These are phyloP conservation scores for Alethe castanea DNA, from an alignment of 2,113 vertebrate genomes.

Conservation along the genomic window DNA sequence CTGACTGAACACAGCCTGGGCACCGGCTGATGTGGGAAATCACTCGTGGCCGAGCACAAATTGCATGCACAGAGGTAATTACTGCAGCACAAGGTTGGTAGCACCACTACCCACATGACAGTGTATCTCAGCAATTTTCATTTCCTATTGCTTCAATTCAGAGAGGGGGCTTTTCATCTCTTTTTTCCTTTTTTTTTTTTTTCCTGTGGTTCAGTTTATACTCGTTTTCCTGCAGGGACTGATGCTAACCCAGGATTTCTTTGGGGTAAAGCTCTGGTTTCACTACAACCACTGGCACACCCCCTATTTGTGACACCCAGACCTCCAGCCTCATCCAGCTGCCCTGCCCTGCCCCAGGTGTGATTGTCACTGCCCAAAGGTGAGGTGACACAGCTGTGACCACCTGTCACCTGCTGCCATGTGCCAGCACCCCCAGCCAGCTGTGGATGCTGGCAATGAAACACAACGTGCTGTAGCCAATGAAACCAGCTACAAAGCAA, in stretches of 20 bases:
- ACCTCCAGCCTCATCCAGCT: not conserved
- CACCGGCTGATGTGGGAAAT: slow-evolving; percentile 59
- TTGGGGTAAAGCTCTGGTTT: not conserved
- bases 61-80: slow-evolving; percentile 65
- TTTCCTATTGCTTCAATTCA: slow-evolving; percentile 53
- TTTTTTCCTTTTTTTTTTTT: not conserved
- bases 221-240: not conserved
- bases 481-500: not conserved
- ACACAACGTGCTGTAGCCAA: not conserved
- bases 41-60: slow-evolving; percentile 56
- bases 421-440: not conserved
- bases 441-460: not conserved
- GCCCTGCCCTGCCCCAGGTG: not conserved
- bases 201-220: not conserved
- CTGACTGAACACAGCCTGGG: slow-evolving; percentile 29
- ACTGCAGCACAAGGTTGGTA: slow-evolving; percentile 64
- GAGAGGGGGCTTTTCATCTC: not conserved
- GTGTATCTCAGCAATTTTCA: slow-evolving; percentile 59
- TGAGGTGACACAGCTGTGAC: not conserved
- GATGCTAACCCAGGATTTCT: not conserved
- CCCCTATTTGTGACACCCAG: not conserved
- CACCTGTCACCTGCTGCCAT: rapidly evolving
- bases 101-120: slow-evolving; percentile 61
- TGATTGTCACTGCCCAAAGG: not conserved
- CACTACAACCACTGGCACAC: not conserved